Evolutionary conservation across 2,797 vertebrate species (phyloP), one percentile per base, ranked within the genome.

Genomic region (Spheniscus humboldti): DNA sequence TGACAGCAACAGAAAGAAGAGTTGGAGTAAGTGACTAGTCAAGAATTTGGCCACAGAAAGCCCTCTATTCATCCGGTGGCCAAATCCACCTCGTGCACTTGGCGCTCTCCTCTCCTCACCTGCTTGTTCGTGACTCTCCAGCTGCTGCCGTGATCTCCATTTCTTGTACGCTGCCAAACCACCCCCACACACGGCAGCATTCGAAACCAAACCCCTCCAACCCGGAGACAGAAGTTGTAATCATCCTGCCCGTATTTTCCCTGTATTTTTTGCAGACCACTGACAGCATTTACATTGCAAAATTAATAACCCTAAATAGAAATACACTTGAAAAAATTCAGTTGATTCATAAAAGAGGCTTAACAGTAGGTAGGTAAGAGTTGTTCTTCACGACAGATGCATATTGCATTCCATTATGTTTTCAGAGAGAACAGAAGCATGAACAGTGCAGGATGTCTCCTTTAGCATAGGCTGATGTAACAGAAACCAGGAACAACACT

Each of bases 141-240:
- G 62, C 67, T 82, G 62, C 85, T 63, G 64, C 37, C 0, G 0
- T 31, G 6, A 56, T 47, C 67, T 73, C 37, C n/a, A 6, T 33
- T 50, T 60, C 53, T 33, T 17, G 10, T 2, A 28, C 2, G 4
- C 43, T 68, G 30, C 22, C 69, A 92, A 88, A 37, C 9, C 48
- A 63, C 24, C 30, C 52, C 37, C 19, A 7, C 0, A 1, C 43
- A 5, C 0, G 0, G 52, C 60, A 71, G 33, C 19, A 64, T 20
- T 55, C 25, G 4, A 56, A 84, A 67, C 28, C 57, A 64, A 86
- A 68, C 24, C n/a, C 5, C 12, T 64, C 28, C 57, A 64, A 52
- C n/a, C 23, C 20, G 28, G 12, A 81, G 50, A 66, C 23, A 50
- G 6, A 68, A 91, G 57, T 8, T 9, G 3, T 11, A 18, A 78